Evolutionary conservation across 2,113 vertebrate genomes (phyloP).

Genomic region (Albula goreensis): DNA sequence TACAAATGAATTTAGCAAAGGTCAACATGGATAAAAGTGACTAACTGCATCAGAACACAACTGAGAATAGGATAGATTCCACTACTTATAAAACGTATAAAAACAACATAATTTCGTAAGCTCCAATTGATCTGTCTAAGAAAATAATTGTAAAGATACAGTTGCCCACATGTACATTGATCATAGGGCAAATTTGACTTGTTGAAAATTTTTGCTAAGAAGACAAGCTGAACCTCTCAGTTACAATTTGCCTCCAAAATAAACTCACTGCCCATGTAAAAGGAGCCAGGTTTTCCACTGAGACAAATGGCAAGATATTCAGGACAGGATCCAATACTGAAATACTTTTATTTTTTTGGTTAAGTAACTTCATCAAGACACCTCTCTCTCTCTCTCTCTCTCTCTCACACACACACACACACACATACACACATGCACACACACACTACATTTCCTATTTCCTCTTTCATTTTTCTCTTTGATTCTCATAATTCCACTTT

Average conservation of each 20-base stretch:
- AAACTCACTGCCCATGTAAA: background rate
- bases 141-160: background rate
- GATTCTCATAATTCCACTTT: conserved; percentile 41
- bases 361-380: conserved; percentile 37
- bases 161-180: background rate
- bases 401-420: conserved; percentile 28
- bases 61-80: no score
- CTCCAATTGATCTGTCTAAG: background rate
- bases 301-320: conserved; percentile 35
- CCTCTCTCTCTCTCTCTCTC: conserved; percentile 33
- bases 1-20: no score
- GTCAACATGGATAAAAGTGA: no score
- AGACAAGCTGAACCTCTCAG: background rate
- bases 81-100: background rate
- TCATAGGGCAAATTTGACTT: background rate
- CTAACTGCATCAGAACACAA: no score
- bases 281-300: conserved; percentile 16
- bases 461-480: conserved; percentile 46
- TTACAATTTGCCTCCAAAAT: no score
- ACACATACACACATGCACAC: no score
- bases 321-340: conserved; percentile 39
- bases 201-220: background rate
- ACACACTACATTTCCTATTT: conserved; percentile 44
- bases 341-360: conserved; percentile 42
- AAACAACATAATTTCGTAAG: background rate